Evolutionary conservation across 2,888 invertebrate genomes (phyloP).

Genomic region (Agonopterix subpropinquella): DNA sequence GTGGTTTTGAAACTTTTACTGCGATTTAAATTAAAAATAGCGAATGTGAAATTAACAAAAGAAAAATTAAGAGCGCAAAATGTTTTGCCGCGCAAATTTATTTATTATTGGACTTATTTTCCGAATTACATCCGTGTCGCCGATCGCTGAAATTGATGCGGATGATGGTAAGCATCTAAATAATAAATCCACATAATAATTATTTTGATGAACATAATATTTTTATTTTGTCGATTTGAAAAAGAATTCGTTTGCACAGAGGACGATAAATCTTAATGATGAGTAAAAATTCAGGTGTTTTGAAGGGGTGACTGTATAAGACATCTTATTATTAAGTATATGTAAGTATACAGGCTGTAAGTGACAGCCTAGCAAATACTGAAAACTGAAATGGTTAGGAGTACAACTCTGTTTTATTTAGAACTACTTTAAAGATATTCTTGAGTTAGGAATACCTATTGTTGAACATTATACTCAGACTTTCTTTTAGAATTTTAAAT

Average conservation of each 20-base stretch:
- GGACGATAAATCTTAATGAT: no score
- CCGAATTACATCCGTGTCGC: slow-evolving; percentile 50
- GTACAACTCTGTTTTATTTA: not conserved
- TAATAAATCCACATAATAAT: no score
- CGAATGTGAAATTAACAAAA: slow-evolving; percentile 18
- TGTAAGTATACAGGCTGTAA: no score
- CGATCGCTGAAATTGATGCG: slow-evolving; percentile 52
- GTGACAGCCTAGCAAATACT: no score
- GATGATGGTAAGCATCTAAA: slow-evolving; percentile 53
- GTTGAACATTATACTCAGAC: not conserved
- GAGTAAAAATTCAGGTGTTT: no score
- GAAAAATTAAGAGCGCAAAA: slow-evolving; percentile 15
- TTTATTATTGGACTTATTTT: slow-evolving; percentile 54
- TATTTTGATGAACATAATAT: no score
- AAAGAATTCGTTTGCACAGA: no score
- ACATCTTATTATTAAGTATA: no score
- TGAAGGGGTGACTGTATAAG: no score
- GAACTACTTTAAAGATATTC: not conserved
- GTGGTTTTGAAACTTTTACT: not conserved
- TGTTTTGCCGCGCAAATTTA: slow-evolving; percentile 40
- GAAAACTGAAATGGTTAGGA: no score
- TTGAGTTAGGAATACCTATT: not conserved
- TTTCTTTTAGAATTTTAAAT: slow-evolving; percentile 5
- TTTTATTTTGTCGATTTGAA: no score
- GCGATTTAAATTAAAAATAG: not conserved